These are phyloP conservation scores for Anarhynchus alexandrinus DNA, from an alignment of 2,113 vertebrate species.

Conservation along the genomic window DNA sequence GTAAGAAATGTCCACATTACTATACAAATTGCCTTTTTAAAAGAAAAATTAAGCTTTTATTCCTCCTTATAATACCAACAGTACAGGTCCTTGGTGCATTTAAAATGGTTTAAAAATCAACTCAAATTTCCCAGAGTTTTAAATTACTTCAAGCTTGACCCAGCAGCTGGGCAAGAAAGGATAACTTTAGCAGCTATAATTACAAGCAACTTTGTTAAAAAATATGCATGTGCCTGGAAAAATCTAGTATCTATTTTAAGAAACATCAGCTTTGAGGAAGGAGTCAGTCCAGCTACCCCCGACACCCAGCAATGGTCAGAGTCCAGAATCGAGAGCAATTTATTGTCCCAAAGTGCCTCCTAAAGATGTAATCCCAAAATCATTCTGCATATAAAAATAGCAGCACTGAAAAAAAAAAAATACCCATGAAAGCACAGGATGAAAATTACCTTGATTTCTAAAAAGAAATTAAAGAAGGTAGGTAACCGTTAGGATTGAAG, in stretches of 20 bases:
- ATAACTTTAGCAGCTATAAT: background rate
- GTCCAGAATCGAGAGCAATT: rapidly evolving
- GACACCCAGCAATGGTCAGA: background rate
- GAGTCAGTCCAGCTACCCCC: background rate
- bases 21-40: constrained; percentile 55
- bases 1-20: constrained; percentile 52
- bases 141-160: background rate
- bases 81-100: constrained; percentile 21
- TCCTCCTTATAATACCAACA: constrained; percentile 50
- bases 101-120: constrained; percentile 27
- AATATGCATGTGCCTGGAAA: background rate
- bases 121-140: background rate
- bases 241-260: background rate
- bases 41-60: constrained; percentile 60
- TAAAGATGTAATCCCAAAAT: background rate
- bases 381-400: background rate
- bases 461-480: background rate
- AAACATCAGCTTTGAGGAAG: background rate
- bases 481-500: background rate
- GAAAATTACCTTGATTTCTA: background rate
- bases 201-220: background rate
- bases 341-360: background rate
- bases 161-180: background rate
- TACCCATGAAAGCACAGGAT: background rate
- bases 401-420: background rate